Conservation (phyloP, 2,888 invertebrate genomes). For the Fragum sueziense region DNA sequence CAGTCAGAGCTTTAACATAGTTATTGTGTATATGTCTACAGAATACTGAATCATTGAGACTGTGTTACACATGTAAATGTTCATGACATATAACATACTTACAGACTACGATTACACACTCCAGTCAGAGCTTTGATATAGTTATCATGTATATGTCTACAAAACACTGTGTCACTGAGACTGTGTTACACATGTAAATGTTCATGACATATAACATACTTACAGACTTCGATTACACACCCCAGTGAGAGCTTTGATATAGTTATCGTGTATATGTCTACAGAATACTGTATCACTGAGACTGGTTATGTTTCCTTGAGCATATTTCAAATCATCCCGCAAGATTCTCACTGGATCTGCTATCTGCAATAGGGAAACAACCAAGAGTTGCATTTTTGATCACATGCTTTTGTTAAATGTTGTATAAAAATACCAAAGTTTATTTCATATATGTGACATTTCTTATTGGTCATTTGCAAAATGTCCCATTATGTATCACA, state of each 20-base stretch:
- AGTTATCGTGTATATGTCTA: slow-evolving; percentile 91
- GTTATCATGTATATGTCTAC: slow-evolving; percentile 91
- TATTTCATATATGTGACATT: no score
- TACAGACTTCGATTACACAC: slow-evolving; percentile 91
- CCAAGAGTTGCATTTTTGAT: no score
- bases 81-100: slow-evolving; percentile 85
- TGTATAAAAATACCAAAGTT: no score
- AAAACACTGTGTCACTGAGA: slow-evolving; percentile 92
- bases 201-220: slow-evolving; percentile 79
- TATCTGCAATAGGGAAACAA: slow-evolving; percentile 54
- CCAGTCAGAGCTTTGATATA: slow-evolving; percentile 91
- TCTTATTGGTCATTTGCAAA: no score
- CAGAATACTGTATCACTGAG: slow-evolving; percentile 92
- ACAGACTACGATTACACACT: slow-evolving; percentile 91
- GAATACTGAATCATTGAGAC: slow-evolving; percentile 90
- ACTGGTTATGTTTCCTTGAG: slow-evolving; percentile 84
- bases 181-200: no score
- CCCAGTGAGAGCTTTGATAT: slow-evolving; percentile 90
- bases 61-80: slow-evolving; percentile 90
- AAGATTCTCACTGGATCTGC: slow-evolving; percentile 60
- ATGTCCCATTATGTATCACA: no score
- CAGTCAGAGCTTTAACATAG: slow-evolving; percentile 90
- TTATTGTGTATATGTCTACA: slow-evolving; percentile 92
- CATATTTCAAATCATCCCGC: slow-evolving; percentile 63
- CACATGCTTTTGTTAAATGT: no score